phyloP scores from a whole-genome alignment of 2,113 vertebrate genomes.

The Larimichthys crocea region DNA sequence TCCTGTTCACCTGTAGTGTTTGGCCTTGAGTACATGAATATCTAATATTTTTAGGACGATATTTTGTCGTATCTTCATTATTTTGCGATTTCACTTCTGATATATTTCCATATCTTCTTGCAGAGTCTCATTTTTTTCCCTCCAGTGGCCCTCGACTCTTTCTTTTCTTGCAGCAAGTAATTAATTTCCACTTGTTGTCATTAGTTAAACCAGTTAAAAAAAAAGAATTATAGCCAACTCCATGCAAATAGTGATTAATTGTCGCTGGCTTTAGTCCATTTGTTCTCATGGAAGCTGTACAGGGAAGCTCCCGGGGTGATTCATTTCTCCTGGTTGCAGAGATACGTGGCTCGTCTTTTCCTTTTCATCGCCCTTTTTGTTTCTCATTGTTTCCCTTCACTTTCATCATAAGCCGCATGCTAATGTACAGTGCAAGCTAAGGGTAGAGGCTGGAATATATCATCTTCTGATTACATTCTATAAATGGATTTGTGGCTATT shows the following conservation, averaged over 20 bases:
- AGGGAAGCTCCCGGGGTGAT: slow-evolving; percentile 73
- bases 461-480: slow-evolving; percentile 67
- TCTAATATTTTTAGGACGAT: background rate
- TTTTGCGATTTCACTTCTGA: fast-evolving
- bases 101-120: background rate
- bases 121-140: slow-evolving; percentile 44
- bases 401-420: slow-evolving; percentile 67
- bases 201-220: slow-evolving; percentile 80
- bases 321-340: slow-evolving; percentile 64
- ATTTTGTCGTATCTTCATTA: slow-evolving; percentile 1
- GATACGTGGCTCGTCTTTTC: slow-evolving; percentile 45
- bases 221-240: slow-evolving; percentile 86
- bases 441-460: slow-evolving; percentile 34
- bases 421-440: slow-evolving; percentile 42
- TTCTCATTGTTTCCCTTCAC: slow-evolving; percentile 61
- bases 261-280: slow-evolving; percentile 82
- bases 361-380: slow-evolving; percentile 59
- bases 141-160: slow-evolving; percentile 77
- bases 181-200: slow-evolving; percentile 90
- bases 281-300: slow-evolving; percentile 80
- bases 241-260: slow-evolving; percentile 88
- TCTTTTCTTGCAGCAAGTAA: slow-evolving; percentile 82
- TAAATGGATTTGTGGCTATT: slow-evolving; percentile 71
- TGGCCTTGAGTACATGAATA: slow-evolving; percentile 6
- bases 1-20: too few species aligned